A percentile compares a stretch with the other conserved stretches of the same genome.
Evolutionary conservation across 2,113 vertebrate genomes (phyloP).

Genomic region (Larimichthys crocea): DNA sequence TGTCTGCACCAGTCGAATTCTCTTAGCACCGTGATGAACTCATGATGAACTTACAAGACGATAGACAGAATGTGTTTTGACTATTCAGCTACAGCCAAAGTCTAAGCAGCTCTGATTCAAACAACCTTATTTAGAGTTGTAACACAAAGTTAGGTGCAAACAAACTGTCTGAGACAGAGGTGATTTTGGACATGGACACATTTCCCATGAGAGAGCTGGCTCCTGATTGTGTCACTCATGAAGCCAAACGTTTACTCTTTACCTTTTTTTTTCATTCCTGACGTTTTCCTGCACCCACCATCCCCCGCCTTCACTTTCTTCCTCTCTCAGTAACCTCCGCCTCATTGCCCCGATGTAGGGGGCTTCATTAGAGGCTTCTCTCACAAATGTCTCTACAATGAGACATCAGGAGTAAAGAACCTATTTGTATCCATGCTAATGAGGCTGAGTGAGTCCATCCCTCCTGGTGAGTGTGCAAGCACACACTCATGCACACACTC

Average conservation of each 20-base stretch:
- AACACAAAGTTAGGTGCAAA: no score
- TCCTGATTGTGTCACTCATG: conserved; percentile 24
- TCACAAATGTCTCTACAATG: conserved; percentile 50
- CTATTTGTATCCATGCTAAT: conserved; percentile 67
- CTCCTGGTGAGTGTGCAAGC: conserved; percentile 41
- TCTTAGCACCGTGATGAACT: no score
- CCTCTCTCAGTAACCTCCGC: conserved; percentile 9
- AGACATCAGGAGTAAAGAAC: conserved; percentile 53
- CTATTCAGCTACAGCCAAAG: no score
- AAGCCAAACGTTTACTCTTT: conserved; percentile 38
- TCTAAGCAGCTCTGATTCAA: neutral
- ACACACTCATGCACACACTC: conserved; percentile 11
- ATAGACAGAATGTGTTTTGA: no score
- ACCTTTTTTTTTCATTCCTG: conserved; percentile 10
- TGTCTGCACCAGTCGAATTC: no score
- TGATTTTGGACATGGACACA: neutral
- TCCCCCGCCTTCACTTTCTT: conserved; percentile 2
- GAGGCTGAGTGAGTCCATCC: conserved; percentile 57
- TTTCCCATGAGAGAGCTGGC: neutral
- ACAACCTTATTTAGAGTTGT: neutral
- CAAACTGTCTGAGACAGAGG: no score
- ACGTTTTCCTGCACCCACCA: conserved; percentile 30
- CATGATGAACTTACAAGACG: no score
- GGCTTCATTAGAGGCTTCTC: conserved; percentile 56
- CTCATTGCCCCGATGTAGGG: conserved; percentile 40